Base-by-base conservation (phyloP, 2,888 invertebrate genomes). In the Perithous albicinctus region DNA sequence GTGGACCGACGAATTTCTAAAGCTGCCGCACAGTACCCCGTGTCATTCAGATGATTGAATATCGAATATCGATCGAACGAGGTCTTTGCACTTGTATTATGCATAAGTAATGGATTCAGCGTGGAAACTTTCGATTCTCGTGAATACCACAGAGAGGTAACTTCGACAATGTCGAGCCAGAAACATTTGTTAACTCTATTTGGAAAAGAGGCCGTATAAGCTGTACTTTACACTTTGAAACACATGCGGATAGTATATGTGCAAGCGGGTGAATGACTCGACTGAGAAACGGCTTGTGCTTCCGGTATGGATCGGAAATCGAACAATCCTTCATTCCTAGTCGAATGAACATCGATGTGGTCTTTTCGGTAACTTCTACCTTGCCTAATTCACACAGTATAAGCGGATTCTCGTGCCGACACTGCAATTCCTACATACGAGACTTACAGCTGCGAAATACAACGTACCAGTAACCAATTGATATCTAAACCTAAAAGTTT, bases 281-380 rank as follows among this genome's bases (percentile, higher is more conserved):
- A 76, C 77, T 85, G 86, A 86, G 86, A 86, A 86, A 86, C 83
- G 86, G 79, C 82, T 77, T 43, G 80, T 63, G 66, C 84, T 85
- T 87, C 85, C 86, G 84, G 77, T 80, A 46, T 73, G 78, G 69
- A 83, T 4, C 85, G 85, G 88, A 86, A 88, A 86, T 86, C 86
- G 85, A 85, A 82, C 78, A 66, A 80, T 84, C 67, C 80, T 81
- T 82, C 82, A 80, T 85, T 75, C 80, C 74, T 79, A 80, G 76
- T 66, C 61, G 80, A 83, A 80, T 84, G 75, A 82, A 83, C 75
- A 78, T 75, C 70, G 61, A 15, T 64, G 66, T 23, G 67, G 74
- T 54, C 29, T 43, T 66, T 56, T 81, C 78, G 20, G 41, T 66
- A 56, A 63, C 72, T 46, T 77, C 48, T 29, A 46, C 12, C 20